Conservation (phyloP, 1,140 invertebrate species). For the Copidosoma floridanum region DNA sequence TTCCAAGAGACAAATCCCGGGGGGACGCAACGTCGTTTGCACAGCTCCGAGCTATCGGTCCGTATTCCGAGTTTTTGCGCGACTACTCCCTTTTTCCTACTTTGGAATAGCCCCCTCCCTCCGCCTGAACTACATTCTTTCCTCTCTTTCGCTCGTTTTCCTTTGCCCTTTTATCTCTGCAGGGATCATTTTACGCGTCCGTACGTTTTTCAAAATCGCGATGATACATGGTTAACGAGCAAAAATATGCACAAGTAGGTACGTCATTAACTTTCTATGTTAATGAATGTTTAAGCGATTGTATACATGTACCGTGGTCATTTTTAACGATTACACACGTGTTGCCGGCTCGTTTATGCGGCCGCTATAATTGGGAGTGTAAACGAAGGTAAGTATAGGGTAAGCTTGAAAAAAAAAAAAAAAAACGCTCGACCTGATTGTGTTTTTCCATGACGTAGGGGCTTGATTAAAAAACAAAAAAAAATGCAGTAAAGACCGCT, state of each 20-base stretch:
- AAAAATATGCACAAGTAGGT: too few species aligned
- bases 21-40: conserved; percentile 34
- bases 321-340: not conserved
- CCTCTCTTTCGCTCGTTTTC: not conserved
- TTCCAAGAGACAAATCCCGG: conserved; percentile 26
- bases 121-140: not conserved
- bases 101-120: not conserved
- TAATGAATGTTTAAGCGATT: not conserved
- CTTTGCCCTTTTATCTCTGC: not conserved
- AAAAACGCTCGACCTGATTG: too few species aligned
- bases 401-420: not conserved
- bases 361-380: not conserved
- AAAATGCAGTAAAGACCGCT: too few species aligned
- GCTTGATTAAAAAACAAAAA: too few species aligned
- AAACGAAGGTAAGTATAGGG: not conserved
- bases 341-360: not conserved
- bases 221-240: too few species aligned
- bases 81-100: not conserved
- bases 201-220: too few species aligned
- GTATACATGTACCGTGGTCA: not conserved
- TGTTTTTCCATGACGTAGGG: too few species aligned
- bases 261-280: too few species aligned
- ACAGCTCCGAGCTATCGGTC: conserved; percentile 28
- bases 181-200: too few species aligned
- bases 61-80: conserved; percentile 29